phyloP scores from a whole-genome alignment of 2,888 invertebrate genomes.

The Branchipolynoe longqiensis region DNA sequence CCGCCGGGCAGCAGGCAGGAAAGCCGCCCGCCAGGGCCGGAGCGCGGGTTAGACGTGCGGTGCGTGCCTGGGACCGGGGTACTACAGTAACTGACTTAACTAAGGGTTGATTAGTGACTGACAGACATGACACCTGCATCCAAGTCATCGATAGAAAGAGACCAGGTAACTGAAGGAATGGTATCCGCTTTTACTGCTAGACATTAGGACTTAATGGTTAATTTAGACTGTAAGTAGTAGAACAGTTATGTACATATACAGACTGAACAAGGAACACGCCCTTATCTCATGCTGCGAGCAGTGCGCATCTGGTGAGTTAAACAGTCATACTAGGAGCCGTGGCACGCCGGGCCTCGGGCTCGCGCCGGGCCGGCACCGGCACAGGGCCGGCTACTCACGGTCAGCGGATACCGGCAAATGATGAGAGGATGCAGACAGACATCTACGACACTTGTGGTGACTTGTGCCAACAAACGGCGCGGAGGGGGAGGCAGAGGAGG shows the following conservation, averaged over 20 bases:
- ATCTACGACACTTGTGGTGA: conserved; percentile 50
- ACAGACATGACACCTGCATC: not conserved
- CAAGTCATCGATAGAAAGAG: not conserved
- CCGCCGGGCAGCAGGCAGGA: too few species aligned
- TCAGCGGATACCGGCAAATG: not conserved
- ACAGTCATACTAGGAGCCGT: conserved; percentile 11
- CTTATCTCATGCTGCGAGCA: conserved; percentile 42
- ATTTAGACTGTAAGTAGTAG: not conserved
- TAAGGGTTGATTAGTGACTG: not conserved
- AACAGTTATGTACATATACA: not conserved
- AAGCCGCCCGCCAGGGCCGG: too few species aligned
- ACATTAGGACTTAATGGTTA: not conserved
- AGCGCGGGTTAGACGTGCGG: too few species aligned
- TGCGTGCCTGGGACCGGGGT: too few species aligned
- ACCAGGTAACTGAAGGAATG: not conserved
- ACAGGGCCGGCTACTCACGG: not conserved
- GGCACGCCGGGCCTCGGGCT: not conserved
- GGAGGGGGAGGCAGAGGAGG: not conserved
- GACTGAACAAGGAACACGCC: conserved; percentile 2
- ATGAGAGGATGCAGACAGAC: conserved; percentile 38
- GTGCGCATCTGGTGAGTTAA: conserved; percentile 45
- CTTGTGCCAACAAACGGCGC: conserved; percentile 21
- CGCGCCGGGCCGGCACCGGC: not conserved
- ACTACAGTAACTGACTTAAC: too few species aligned
- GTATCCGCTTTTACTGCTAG: not conserved